Evolutionary conservation across 2,888 invertebrate genomes (phyloP), one percentile per base, ranked within the genome.

Genomic region (Ceraclea dissimilis): DNA sequence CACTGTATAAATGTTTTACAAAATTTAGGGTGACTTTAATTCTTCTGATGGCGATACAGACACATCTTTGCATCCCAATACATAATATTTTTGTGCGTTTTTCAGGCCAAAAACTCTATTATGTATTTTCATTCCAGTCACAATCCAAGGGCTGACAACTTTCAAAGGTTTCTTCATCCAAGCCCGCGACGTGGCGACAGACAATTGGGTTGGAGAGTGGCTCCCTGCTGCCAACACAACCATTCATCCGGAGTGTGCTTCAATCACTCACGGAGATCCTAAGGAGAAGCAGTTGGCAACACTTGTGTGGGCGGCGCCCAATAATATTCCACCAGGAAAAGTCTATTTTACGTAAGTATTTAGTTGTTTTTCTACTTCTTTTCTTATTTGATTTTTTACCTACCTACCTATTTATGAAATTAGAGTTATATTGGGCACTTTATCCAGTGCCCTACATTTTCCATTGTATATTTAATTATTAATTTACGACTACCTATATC

Each of bases 131-230:
- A 5, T 66, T 65, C 5, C 72, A 84, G 84, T 84, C 48, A 77
- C 74, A 49, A 80, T 84, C 62, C 74, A 74, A 52, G 80, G 80
- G 1, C 67, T 71, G 11, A 79, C 78, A 16, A 71, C 82, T 1
- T 90, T 90, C 73, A 85, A 88, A 65, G 90, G 90, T n/a, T 90
- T 90, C 77, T 88, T 90, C 71, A 72, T 90, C 48, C 90, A 90
- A 73, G 90, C 88, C 1, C 82, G 90, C 43, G 88, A 90, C 64
- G 80, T 78, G 10, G 78, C 81, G 58, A 81, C 82, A 0, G 79
- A 88, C 66, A 79, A 84, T 60, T 90, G 90, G 90, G 75, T 89
- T 49, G 90, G 90, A 2, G 73, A 79, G 43, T 90, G 87, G 85
- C 79, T 83, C 59, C 79, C 82, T 62, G 83, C 86, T 0, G 82